Conservation (phyloP, 2,888 invertebrate species). For the Melitaea athalia region DNA sequence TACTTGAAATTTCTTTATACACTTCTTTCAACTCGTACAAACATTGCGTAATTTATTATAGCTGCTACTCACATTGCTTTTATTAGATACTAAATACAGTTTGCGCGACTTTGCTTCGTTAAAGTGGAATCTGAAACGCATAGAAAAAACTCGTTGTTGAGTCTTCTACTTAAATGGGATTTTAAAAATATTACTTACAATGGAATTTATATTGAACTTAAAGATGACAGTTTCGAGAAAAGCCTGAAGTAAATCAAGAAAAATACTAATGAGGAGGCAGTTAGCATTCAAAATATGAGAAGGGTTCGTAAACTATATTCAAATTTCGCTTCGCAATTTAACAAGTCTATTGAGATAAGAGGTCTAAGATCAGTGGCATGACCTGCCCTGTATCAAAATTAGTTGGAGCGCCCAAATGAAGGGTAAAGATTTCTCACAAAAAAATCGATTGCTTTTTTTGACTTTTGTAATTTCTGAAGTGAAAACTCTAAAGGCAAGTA, state of each 20-base stretch:
- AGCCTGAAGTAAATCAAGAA: background rate
- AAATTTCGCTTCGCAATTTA: no score
- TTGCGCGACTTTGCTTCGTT: slow-evolving; percentile 27
- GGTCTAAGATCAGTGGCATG: no score
- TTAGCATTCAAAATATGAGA: no score
- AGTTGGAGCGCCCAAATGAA: no score
- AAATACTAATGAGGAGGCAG: background rate
- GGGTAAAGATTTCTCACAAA: no score
- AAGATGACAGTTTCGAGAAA: background rate
- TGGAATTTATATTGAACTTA: no score
- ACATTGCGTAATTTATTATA: slow-evolving; percentile 23
- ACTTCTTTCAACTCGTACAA: slow-evolving; percentile 32
- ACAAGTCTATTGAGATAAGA: no score
- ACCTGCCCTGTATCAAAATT: no score
- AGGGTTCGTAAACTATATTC: no score
- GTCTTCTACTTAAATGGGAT: slow-evolving; percentile 14
- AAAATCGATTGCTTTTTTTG: no score
- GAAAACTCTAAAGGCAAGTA: no score
- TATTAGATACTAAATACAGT: slow-evolving; percentile 26
- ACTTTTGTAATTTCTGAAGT: no score
- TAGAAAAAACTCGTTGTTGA: slow-evolving; percentile 16
- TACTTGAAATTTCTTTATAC: slow-evolving; percentile 61
- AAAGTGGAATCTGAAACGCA: slow-evolving; percentile 32
- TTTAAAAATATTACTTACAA: background rate
- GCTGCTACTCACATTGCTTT: slow-evolving; percentile 27